A percentile compares a stretch with the other conserved stretches of the same genome.
Conservation (phyloP, 2,797 vertebrate genomes). For the Enoplosus armatus region DNA sequence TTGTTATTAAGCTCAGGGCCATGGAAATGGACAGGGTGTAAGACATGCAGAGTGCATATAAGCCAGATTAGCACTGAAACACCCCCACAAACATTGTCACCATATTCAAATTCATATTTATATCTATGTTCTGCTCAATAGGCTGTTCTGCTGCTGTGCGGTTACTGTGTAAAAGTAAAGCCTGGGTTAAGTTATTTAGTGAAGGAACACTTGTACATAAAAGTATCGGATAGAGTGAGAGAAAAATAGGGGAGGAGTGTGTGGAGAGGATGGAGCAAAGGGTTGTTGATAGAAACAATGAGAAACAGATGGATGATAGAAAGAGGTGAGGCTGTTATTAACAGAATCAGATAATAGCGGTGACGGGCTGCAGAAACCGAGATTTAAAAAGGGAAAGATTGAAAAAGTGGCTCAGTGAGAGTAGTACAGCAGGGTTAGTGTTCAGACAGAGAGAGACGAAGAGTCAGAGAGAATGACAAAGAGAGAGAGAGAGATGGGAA, state of each 20-base stretch:
- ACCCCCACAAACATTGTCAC: constrained; percentile 78
- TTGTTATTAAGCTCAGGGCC: constrained; percentile 85
- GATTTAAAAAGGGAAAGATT: constrained; percentile 42
- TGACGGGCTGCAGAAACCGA: constrained; percentile 15
- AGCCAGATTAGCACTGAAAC: constrained; percentile 82
- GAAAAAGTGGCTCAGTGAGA: constrained; percentile 45
- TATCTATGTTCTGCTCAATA: constrained; percentile 74
- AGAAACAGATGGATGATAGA: constrained; percentile 41
- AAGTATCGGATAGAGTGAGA: constrained; percentile 23
- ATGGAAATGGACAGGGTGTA: constrained; percentile 84
- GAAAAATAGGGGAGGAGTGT: constrained; percentile 25
- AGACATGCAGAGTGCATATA: constrained; percentile 84
- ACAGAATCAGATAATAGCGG: constrained; percentile 41
- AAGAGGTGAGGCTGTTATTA: constrained; percentile 47
- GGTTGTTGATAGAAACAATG: constrained; percentile 46
- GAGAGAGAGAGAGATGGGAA: constrained; percentile 29
- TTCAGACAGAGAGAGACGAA: constrained; percentile 48
- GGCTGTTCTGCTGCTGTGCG: constrained; percentile 59
- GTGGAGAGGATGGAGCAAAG: constrained; percentile 19
- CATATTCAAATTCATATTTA: constrained; percentile 80
- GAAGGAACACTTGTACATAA: constrained; percentile 24
- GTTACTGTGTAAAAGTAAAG: constrained; percentile 34
- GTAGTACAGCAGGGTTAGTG: constrained; percentile 35
- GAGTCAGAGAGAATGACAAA: constrained; percentile 41
- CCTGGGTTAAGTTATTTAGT: constrained; percentile 31